Base-by-base conservation (phyloP, 2,797 vertebrate species). In the Tangara arthus region DNA sequence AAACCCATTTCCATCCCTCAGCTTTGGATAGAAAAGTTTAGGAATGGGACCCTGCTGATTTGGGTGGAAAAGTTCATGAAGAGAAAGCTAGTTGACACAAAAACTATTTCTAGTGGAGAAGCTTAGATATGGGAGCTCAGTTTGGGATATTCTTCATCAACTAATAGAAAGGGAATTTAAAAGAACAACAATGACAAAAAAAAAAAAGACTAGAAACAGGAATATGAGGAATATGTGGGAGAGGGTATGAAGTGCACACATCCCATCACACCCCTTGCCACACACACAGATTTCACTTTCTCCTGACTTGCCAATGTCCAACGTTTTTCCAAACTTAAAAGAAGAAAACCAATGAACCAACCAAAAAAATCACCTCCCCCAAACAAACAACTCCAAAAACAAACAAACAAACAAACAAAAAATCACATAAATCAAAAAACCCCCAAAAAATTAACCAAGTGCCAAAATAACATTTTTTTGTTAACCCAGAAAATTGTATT, bases 341-440 rank as follows among this genome's bases (percentile, higher is more conserved):
- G 35, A 52, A 8, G 12, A 35, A 34, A 50, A 32, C 2, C 41
- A 41, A 41, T 41, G 10, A 57, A 20, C 3, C 12, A 66, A 46
- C 5, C 13, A 15, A 37, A 22, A 12, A 42, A 21, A 3, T 1
- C 19, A 42, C 12, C 15, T 18, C 8, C 7, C 3, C 1, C 28
- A 5, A 39, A 39, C 20, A 46, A n/a, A 20, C 30, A 47, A 82
- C 14, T 20, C 20, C 39, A 35, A 35, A 21, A 41, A 15, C 15
- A 41, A 41, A 41, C 41, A 41, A 39, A 15, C 13, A 26, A 59
- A 26, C 37, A 65, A 4, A n/a, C n/a, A n/a, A n/a, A n/a, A n/a
- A 50, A 35, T 73, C 6, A 37, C n/a, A 24, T 2, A 52, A 61
- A 20, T 22, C 6, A 52, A 52, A 59, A 59, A 37, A 37, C 2